Evolutionary conservation across 64 coral and sea anemone genomes (phyloP).

Genomic region (Actinia equina): DNA sequence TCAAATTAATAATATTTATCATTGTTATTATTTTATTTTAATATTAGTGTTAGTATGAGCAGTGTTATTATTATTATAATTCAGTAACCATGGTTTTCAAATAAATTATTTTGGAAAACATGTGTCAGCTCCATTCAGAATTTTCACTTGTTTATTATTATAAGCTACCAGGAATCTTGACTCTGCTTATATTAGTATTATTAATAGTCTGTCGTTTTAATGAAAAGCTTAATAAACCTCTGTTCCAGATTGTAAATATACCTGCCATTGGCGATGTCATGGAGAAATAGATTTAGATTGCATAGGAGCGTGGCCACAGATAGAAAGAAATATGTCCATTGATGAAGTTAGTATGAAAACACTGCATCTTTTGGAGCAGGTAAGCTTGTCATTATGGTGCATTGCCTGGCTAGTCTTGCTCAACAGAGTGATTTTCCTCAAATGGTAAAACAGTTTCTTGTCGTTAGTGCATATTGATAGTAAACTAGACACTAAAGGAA

Average conservation of each 20-base stretch:
- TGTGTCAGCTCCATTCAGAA: too few relatives aligned
- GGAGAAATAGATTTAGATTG: constrained; percentile 85
- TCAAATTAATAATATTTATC: too few relatives aligned
- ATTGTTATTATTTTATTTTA: too few relatives aligned
- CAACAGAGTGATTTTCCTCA: too few relatives aligned
- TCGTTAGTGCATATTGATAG: too few relatives aligned
- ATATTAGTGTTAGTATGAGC: too few relatives aligned
- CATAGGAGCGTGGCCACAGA: constrained; percentile 65
- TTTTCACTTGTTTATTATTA: neutral
- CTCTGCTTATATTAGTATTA: neutral
- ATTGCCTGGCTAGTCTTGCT: too few relatives aligned
- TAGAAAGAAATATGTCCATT: constrained; percentile 79
- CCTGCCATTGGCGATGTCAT: constrained; percentile 83
- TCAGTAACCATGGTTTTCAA: too few relatives aligned
- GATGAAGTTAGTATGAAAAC: constrained; percentile 97
- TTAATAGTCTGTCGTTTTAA: neutral
- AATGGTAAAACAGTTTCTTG: too few relatives aligned
- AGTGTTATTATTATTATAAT: too few relatives aligned
- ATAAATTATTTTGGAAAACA: too few relatives aligned
- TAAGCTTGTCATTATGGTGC: neutral
- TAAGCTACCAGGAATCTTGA: neutral
- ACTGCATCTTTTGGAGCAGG: constrained; percentile 84
- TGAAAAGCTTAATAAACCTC: neutral
- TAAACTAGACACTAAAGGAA: too few relatives aligned
- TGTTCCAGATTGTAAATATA: constrained; percentile 93